Evolutionary conservation across 2,797 vertebrate species (phyloP).

Genomic region (Coccyzus lansbergi): DNA sequence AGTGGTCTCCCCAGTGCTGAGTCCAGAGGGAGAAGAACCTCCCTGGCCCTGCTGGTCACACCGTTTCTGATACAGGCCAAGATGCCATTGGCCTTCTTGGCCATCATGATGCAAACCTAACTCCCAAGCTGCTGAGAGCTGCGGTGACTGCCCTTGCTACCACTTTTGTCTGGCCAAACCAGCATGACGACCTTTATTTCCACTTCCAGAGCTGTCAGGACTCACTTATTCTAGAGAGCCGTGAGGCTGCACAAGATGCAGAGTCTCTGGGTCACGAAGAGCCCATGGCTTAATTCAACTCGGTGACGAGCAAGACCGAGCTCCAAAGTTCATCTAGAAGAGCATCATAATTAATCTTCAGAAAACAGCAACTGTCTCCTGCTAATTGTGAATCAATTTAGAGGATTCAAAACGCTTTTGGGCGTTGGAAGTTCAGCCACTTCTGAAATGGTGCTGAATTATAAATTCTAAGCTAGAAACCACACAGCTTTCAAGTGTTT

Average conservation of each 20-base stretch:
- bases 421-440: background rate
- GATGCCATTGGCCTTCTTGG: too few relatives aligned
- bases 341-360: accelerated
- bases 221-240: too few relatives aligned
- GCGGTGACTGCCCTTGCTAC: background rate
- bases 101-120: background rate
- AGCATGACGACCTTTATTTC: background rate
- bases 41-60: too few relatives aligned
- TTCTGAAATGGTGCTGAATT: background rate
- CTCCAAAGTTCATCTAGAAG: background rate
- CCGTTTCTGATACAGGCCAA: too few relatives aligned
- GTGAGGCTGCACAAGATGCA: too few relatives aligned
- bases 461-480: background rate
- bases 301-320: too few relatives aligned
- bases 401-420: background rate
- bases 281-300: too few relatives aligned
- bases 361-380: background rate
- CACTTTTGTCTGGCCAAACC: background rate
- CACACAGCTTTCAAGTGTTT: background rate
- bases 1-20: too few relatives aligned
- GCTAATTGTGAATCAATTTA: background rate
- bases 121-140: background rate
- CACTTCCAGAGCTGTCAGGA: background rate
- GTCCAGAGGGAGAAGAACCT: too few relatives aligned
- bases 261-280: too few relatives aligned